These are phyloP conservation scores for Neoascia interrupta DNA, from an alignment of 2,888 invertebrate species.

Conservation along the genomic window DNA sequence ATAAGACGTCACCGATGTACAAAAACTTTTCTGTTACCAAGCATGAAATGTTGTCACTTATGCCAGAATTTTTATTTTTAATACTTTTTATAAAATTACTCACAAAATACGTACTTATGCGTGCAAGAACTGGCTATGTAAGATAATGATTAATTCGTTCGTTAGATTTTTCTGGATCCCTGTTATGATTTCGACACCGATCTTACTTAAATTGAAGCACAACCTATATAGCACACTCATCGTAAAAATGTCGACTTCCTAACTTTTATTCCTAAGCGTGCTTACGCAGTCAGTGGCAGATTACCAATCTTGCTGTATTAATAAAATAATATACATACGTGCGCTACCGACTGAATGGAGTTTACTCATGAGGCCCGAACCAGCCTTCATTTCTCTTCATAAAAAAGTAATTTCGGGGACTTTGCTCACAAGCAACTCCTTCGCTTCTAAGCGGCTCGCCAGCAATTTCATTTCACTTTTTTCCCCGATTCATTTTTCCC, in stretches of 20 bases:
- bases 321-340: slow-evolving; percentile 54
- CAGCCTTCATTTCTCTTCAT: slow-evolving; percentile 41
- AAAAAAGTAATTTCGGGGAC: slow-evolving; percentile 44
- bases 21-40: too few species aligned
- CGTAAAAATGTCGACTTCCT: neutral
- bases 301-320: slow-evolving; percentile 33
- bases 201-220: neutral
- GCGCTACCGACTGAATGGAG: slow-evolving; percentile 23
- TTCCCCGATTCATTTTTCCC: slow-evolving; percentile 1
- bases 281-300: slow-evolving; percentile 48
- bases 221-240: neutral
- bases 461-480: neutral
- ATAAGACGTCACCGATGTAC: too few species aligned
- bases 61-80: too few species aligned
- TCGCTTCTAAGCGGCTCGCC: slow-evolving; percentile 12
- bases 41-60: too few species aligned
- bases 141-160: too few species aligned
- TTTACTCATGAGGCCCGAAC: neutral
- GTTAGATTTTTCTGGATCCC: too few species aligned
- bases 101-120: too few species aligned
- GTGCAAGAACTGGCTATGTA: too few species aligned
- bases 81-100: too few species aligned
- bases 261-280: slow-evolving; percentile 26
- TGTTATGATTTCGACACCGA: too few species aligned
- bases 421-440: slow-evolving; percentile 27